phyloP scores from a whole-genome alignment of 2,113 vertebrate genomes.

The Mustelus asterias region DNA sequence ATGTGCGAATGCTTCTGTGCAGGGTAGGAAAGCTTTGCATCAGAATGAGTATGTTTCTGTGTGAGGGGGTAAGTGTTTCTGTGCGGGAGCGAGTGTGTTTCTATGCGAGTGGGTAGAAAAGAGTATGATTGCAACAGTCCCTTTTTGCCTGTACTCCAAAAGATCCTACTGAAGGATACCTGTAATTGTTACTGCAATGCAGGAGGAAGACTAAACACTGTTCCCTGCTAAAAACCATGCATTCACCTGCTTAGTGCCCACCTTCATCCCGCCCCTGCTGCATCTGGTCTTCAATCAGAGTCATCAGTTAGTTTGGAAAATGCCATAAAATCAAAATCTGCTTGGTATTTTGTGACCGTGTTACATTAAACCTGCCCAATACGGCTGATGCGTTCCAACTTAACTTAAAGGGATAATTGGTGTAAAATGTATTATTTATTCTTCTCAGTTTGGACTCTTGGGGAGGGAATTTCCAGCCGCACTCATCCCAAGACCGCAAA shows the following conservation, averaged over 20 bases:
- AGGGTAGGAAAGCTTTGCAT: no score
- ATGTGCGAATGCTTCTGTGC: neutral
- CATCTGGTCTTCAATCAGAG: neutral
- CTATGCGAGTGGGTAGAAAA: neutral
- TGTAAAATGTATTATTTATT: neutral
- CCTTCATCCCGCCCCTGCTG: neutral
- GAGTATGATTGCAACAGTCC: neutral
- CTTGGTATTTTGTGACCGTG: neutral
- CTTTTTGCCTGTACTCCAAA: neutral
- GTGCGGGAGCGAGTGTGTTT: neutral
- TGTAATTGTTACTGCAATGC: neutral
- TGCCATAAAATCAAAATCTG: neutral
- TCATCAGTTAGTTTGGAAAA: neutral
- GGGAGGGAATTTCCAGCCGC: no score
- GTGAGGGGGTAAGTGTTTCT: neutral
- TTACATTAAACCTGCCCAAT: neutral
- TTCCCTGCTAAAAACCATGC: neutral
- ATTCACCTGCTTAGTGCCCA: neutral
- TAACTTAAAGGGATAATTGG: neutral
- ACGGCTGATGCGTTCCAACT: neutral
- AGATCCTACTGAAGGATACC: neutral
- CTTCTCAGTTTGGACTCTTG: neutral
- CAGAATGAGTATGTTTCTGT: neutral
- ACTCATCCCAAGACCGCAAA: no score
- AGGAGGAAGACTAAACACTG: neutral